These are phyloP conservation scores for Limnephilus auricula DNA, from an alignment of 2,888 invertebrate genomes.

Conservation along the genomic window DNA sequence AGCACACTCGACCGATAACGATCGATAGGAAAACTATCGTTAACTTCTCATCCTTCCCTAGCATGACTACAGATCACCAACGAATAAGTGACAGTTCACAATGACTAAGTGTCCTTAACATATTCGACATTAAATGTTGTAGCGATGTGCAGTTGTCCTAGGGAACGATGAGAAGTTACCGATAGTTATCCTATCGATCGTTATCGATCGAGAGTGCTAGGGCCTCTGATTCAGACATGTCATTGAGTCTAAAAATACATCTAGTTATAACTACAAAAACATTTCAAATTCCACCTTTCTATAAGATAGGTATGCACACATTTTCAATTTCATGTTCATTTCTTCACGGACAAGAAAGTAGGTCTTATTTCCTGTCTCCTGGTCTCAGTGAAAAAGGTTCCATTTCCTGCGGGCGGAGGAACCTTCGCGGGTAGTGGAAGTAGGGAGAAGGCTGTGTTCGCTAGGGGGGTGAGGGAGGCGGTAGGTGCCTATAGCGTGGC, in stretches of 20 bases:
- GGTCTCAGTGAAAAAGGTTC: slow-evolving; percentile 28
- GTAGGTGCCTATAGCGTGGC: slow-evolving; percentile 17
- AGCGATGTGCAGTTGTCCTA: no score
- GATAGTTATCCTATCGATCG: no score
- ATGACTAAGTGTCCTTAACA: no score
- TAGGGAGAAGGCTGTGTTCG: neutral
- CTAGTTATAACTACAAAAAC: neutral
- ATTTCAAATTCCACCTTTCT: neutral
- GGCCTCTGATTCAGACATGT: no score
- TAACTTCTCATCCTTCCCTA: no score
- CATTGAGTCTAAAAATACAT: neutral
- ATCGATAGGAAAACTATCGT: no score
- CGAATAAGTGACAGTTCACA: no score
- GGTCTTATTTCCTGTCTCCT: slow-evolving; percentile 5
- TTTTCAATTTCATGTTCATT: slow-evolving; percentile 8
- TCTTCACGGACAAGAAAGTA: neutral
- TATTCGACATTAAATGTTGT: no score
- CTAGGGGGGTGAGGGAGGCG: neutral
- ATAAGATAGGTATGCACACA: neutral
- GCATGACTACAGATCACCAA: no score
- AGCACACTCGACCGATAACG: no score
- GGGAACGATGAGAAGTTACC: no score
- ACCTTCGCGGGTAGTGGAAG: slow-evolving; percentile 28
- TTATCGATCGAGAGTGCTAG: no score
- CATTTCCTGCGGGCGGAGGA: slow-evolving; percentile 19